These are phyloP conservation scores for Dendrophyllia cribrosa DNA, from an alignment of 64 coral and sea anemone genomes.

Conservation along the genomic window DNA sequence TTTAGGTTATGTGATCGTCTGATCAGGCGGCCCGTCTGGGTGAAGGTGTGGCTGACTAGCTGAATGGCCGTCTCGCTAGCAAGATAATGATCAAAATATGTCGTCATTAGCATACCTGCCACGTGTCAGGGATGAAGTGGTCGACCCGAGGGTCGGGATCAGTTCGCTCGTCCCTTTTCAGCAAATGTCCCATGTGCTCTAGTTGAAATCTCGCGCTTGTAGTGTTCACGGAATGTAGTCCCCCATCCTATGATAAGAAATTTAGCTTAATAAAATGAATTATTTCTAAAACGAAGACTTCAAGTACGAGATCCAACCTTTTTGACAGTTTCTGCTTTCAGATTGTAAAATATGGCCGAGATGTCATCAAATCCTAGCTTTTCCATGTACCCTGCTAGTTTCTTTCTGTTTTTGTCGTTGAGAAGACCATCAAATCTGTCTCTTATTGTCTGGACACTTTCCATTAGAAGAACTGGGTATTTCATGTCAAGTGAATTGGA, in stretches of 20 bases:
- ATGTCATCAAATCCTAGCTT: slow-evolving; percentile 52
- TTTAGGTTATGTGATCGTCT: no score
- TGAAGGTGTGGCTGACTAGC: no score
- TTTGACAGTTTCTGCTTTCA: neutral
- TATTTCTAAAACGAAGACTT: neutral
- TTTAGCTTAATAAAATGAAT: neutral
- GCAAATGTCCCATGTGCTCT: slow-evolving; percentile 71
- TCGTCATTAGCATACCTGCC: slow-evolving; percentile 58
- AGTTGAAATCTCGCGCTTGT: slow-evolving; percentile 83
- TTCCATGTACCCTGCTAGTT: slow-evolving; percentile 17
- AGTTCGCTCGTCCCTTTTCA: slow-evolving; percentile 63
- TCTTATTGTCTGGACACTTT: neutral
- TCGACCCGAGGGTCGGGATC: slow-evolving; percentile 77
- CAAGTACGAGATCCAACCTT: neutral
- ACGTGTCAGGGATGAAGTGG: slow-evolving; percentile 83
- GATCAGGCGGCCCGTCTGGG: no score
- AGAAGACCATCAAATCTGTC: neutral
- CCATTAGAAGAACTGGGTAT: slow-evolving; percentile 23
- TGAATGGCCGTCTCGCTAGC: no score
- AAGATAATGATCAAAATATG: no score
- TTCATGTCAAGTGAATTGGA: neutral
- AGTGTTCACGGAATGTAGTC: slow-evolving; percentile 33
- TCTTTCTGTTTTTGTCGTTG: slow-evolving; percentile 14
- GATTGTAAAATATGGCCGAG: neutral
- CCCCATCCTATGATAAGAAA: slow-evolving; percentile 1